Evolutionary conservation across 2,888 invertebrate genomes (phyloP), one percentile per base, ranked within the genome.

Genomic region (Amphipyra tragopoginis): DNA sequence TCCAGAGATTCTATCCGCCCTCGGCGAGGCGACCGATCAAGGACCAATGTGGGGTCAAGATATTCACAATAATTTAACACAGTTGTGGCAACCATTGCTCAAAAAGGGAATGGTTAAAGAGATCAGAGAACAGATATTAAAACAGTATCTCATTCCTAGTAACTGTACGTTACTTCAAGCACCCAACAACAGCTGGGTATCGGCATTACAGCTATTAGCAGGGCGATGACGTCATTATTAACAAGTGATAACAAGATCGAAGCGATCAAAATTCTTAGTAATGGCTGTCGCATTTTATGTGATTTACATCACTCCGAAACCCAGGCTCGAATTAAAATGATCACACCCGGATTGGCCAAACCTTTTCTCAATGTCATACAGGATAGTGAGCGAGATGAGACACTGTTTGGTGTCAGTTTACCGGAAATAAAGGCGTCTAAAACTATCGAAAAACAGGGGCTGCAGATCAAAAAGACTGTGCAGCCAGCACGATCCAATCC

Each of bases 371-470:
- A 49, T 6, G 21, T 62, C 8, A 64, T 71, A 9, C 57, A 67
- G 7, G 61, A 66, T 1, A 45, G 21, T 1, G 61, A 64, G 51
- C 39, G 58, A 14, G 65, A 72, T n/a, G 63, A 66, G 13, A 58
- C 55, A 2, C 39, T 71, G 5, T 64, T 63, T 14, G 63, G 62
- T 9, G n/a, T 26, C 34, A 51, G n/a, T 2, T 45, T 64, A 15
- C 14, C 1, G 13, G 62, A 66, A 55, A 64, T 66, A 38, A 71
- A 62, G 33, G 58, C 58, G 3, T 57, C 67, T 10, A 66, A 71
- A 42, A 39, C 50, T 0, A 65, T 70, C 0, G 59, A 70, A 56
- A 60, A 61, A 39, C 54, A 66, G 8, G 63, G 55, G 0, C 43
- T 58, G 10, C 64, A 55, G n/a, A 64, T 66, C 10, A 70, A 65